phyloP scores from a whole-genome alignment of 2,888 invertebrate genomes.

The Platyscelio sp. region DNA sequence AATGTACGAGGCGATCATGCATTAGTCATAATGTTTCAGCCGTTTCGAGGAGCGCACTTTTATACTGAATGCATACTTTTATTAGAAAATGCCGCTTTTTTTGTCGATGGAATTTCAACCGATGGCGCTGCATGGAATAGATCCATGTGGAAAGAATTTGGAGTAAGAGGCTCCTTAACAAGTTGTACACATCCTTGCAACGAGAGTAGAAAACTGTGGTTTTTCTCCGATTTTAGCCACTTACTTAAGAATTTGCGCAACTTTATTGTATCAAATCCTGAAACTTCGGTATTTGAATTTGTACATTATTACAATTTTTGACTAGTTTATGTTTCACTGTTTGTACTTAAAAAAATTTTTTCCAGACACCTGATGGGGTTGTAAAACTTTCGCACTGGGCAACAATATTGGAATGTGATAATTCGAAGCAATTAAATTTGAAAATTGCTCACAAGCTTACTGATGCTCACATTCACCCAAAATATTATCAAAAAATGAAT shows the following conservation, averaged over 20 bases:
- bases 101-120: conserved; percentile 67
- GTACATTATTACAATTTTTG: no score
- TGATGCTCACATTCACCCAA: conserved; percentile 49
- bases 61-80: conserved; percentile 74
- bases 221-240: conserved; percentile 49
- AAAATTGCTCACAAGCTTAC: conserved; percentile 60
- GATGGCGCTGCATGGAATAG: conserved; percentile 75
- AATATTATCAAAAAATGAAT: conserved; percentile 47
- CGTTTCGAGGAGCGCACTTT: no score
- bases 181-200: conserved; percentile 33
- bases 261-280: conserved; percentile 16
- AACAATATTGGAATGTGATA: conserved; percentile 45
- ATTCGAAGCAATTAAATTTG: conserved; percentile 24
- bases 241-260: conserved; percentile 49
- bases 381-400: conserved; percentile 64
- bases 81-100: conserved; percentile 69
- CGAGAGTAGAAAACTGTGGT: conserved; percentile 39
- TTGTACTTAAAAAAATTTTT: neutral
- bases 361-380: conserved; percentile 68
- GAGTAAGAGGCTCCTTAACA: neutral
- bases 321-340: neutral
- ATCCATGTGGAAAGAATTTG: conserved; percentile 64
- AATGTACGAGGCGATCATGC: no score
- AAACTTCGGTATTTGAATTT: conserved; percentile 53
- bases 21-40: no score